Percentiles rank a stretch among this genome's conserved stretches.
phyloP scores from a whole-genome alignment of 2,113 vertebrate genomes.

The Nerophis lumbriciformis region DNA sequence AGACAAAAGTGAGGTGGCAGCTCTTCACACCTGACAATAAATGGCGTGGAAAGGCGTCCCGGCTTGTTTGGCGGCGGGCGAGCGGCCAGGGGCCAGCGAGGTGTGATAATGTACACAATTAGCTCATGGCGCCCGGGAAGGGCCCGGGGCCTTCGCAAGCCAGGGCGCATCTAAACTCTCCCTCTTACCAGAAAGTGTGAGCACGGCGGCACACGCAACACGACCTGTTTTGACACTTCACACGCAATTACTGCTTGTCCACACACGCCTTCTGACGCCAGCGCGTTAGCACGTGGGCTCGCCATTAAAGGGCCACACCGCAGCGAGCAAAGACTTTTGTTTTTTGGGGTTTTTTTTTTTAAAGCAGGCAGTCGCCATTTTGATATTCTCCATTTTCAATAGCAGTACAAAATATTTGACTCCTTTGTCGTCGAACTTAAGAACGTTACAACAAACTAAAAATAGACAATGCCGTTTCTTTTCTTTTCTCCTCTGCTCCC shows the following conservation, averaged over 20 bases:
- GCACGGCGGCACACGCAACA: constrained; percentile 39
- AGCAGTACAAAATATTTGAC: too few species aligned
- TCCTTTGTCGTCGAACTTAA: too few species aligned
- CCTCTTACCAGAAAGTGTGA: constrained; percentile 46
- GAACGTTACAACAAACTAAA: too few species aligned
- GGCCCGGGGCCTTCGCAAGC: constrained; percentile 54
- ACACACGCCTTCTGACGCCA: constrained; percentile 74
- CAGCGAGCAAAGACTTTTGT: too few species aligned
- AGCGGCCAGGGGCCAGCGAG: constrained; percentile 51
- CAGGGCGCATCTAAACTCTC: constrained; percentile 61
- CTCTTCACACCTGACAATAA: constrained; percentile 97
- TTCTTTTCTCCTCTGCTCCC: too few species aligned
- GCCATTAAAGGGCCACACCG: not conserved
- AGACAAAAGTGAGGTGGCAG: constrained; percentile 81
- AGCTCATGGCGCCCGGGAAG: constrained; percentile 50
- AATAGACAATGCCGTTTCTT: too few species aligned
- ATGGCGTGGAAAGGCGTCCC: constrained; percentile 89
- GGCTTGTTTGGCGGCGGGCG: constrained; percentile 61
- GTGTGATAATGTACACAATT: constrained; percentile 71
- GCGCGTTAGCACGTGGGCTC: constrained; percentile 60
- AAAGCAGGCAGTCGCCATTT: too few species aligned
- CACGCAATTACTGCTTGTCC: constrained; percentile 93
- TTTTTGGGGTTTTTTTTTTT: too few species aligned
- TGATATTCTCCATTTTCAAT: too few species aligned
- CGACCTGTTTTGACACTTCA: constrained; percentile 84